Evolutionary conservation across 2,113 vertebrate genomes (phyloP).

Genomic region (Crotophaga sulcirostris): DNA sequence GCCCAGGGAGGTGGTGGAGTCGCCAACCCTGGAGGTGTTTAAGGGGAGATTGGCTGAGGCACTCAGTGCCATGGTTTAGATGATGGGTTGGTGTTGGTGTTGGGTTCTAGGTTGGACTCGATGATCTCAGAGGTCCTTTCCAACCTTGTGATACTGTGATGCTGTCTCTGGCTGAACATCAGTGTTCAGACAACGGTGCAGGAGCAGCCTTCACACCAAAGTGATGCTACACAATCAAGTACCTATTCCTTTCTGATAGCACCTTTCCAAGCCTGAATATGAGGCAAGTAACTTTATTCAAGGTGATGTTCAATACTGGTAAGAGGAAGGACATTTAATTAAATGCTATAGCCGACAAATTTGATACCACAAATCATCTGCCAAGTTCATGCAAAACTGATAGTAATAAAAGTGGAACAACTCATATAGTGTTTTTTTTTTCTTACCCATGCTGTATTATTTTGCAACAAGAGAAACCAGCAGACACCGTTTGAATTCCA

Average conservation of each 20-base stretch:
- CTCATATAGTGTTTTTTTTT: not conserved
- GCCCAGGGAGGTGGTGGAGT: too few species aligned
- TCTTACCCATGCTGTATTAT: not conserved
- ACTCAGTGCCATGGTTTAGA: too few species aligned
- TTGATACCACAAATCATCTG: not conserved
- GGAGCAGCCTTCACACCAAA: not conserved
- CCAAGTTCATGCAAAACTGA: not conserved
- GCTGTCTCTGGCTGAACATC: not conserved
- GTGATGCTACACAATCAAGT: not conserved
- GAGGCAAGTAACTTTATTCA: not conserved
- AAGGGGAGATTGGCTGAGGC: too few species aligned
- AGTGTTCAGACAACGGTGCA: not conserved
- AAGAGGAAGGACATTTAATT: slow-evolving; percentile 20
- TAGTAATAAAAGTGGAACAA: not conserved
- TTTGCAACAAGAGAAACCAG: not conserved
- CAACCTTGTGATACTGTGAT: too few species aligned
- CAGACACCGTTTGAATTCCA: not conserved
- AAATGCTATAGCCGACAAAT: not conserved
- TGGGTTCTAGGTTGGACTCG: too few species aligned
- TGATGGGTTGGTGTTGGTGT: too few species aligned
- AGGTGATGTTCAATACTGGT: not conserved
- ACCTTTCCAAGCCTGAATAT: not conserved
- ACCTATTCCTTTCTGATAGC: not conserved
- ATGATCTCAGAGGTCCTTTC: too few species aligned
- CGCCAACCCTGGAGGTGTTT: too few species aligned